Percentiles rank a stretch among this genome's conserved stretches.
Evolutionary conservation across 2,888 invertebrate genomes (phyloP).

Genomic region (Chloromyia formosa): DNA sequence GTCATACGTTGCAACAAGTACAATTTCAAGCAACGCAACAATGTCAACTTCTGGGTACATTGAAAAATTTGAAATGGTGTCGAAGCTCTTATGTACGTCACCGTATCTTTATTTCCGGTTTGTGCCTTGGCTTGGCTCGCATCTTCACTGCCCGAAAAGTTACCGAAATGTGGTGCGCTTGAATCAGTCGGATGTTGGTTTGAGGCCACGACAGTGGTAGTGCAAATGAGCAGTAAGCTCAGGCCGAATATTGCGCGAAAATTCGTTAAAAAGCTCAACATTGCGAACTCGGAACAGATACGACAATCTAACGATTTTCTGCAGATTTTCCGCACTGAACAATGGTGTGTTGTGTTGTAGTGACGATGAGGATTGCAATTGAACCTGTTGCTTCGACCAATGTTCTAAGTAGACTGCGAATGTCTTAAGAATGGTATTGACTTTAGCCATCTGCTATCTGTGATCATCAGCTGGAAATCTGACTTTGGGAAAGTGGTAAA

Average conservation of each 20-base stretch:
- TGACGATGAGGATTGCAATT: not conserved
- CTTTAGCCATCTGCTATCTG: not conserved
- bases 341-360: no score
- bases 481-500: constrained; percentile 1
- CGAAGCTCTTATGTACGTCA: constrained; percentile 60
- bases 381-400: constrained; percentile 30
- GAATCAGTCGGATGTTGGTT: constrained; percentile 12
- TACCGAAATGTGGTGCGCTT: not conserved
- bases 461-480: not conserved
- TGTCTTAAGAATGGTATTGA: constrained; percentile 1
- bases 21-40: constrained; percentile 68
- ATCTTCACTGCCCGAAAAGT: constrained; percentile 16
- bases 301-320: not conserved
- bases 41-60: constrained; percentile 62
- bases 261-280: constrained; percentile 25
- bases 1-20: constrained; percentile 68
- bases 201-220: not conserved
- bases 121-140: not conserved
- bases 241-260: not conserved
- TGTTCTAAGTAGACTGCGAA: constrained; percentile 37
- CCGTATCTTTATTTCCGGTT: constrained; percentile 48
- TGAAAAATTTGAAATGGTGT: constrained; percentile 62
- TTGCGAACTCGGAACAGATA: not conserved
- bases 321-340: no score
- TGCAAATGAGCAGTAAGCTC: not conserved